Conservation (phyloP, 2,113 vertebrate genomes). For the Tenrec ecaudatus region DNA sequence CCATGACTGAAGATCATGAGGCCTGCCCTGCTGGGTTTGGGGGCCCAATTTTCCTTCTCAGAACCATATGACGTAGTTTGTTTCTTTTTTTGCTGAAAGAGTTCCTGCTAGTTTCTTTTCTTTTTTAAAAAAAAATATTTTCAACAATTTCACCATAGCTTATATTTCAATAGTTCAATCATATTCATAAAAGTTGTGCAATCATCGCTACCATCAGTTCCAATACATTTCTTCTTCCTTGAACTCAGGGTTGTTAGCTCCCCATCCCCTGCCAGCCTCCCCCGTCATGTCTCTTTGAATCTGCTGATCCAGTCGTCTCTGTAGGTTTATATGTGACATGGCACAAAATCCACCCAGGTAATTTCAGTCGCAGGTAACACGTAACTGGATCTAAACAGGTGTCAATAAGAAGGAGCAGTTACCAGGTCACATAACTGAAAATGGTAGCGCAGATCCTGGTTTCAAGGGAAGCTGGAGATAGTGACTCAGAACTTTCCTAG, state of each 20-base stretch:
- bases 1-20: neutral
- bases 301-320: too few relatives aligned
- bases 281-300: too few relatives aligned
- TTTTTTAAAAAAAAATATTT: too few relatives aligned
- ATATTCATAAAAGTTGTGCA: neutral
- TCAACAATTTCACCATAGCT: too few relatives aligned
- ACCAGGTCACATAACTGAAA: conserved; percentile 15
- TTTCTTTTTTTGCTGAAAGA: too few relatives aligned
- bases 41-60: neutral
- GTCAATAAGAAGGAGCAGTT: conserved; percentile 16
- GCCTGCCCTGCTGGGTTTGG: neutral
- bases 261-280: too few relatives aligned
- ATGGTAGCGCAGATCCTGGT: neutral
- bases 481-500: neutral
- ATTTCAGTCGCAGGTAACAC: conserved; percentile 23
- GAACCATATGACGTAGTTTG: too few relatives aligned
- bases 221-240: too few relatives aligned
- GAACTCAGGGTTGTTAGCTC: too few relatives aligned
- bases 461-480: conserved; percentile 18
- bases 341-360: neutral
- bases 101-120: too few relatives aligned
- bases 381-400: neutral
- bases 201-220: too few relatives aligned
- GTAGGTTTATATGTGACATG: neutral
- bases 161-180: too few relatives aligned